phyloP scores from a whole-genome alignment of 2,113 vertebrate genomes.

The Hemiprocne comata region DNA sequence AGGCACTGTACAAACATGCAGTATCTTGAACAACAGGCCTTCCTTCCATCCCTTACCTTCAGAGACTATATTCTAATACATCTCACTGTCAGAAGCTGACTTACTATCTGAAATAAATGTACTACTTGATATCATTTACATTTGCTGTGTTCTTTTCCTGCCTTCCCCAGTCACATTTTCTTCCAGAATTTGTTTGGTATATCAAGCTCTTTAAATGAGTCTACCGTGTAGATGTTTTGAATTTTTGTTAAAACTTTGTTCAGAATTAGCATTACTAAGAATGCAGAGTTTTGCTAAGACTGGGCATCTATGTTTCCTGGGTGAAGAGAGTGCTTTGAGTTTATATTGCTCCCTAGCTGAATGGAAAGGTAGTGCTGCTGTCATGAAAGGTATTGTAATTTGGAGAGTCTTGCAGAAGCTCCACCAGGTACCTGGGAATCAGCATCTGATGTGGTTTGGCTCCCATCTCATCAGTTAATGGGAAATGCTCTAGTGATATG shows the following conservation, averaged over 20 bases:
- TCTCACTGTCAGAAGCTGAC: constrained; percentile 61
- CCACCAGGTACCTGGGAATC: constrained; percentile 34
- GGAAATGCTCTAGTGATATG: constrained; percentile 79
- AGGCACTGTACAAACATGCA: constrained; percentile 16
- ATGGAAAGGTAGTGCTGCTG: background rate
- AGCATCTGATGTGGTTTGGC: constrained; percentile 80
- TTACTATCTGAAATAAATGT: constrained; percentile 64
- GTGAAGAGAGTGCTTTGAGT: background rate
- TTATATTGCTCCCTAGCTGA: background rate
- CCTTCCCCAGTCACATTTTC: background rate
- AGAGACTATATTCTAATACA: constrained; percentile 63
- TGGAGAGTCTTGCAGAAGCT: constrained; percentile 57
- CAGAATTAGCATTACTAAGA: background rate
- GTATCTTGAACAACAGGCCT: constrained; percentile 38
- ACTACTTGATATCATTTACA: constrained; percentile 55
- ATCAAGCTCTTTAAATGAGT: background rate
- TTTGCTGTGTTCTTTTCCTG: constrained; percentile 21
- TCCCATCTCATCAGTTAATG: constrained; percentile 81
- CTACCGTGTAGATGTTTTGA: background rate
- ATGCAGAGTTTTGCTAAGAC: background rate
- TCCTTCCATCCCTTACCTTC: constrained; percentile 37
- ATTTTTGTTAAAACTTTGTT: background rate
- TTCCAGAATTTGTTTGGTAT: background rate
- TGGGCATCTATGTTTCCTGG: background rate
- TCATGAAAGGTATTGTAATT: background rate